Evolutionary conservation across 2,113 vertebrate species (phyloP).

Genomic region (Falco punctatus): DNA sequence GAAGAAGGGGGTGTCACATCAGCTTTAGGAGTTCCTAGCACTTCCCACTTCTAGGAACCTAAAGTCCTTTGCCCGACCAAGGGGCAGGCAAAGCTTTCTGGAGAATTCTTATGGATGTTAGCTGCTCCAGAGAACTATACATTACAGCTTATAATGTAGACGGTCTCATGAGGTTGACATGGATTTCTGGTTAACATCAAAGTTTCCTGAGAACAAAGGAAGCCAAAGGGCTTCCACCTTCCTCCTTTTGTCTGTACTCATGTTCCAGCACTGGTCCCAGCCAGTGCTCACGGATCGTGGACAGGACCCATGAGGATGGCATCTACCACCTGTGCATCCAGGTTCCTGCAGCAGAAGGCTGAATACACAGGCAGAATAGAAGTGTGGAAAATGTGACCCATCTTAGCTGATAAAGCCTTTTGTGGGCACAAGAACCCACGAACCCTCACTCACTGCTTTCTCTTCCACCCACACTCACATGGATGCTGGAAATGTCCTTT

Average conservation of each 20-base stretch:
- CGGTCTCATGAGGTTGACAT: background rate
- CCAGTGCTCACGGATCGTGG: background rate
- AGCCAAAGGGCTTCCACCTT: background rate
- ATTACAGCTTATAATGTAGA: background rate
- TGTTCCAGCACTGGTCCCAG: background rate
- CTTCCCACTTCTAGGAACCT: background rate
- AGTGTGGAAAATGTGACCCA: background rate
- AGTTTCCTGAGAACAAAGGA: background rate
- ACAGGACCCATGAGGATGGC: background rate
- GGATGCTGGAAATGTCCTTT: background rate
- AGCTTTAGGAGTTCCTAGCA: background rate
- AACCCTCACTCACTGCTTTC: background rate
- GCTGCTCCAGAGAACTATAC: background rate
- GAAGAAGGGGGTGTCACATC: background rate
- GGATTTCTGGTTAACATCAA: background rate
- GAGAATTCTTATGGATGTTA: background rate
- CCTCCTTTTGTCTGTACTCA: background rate
- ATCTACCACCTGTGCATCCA: background rate
- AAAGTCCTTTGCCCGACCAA: background rate
- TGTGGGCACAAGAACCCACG: background rate
- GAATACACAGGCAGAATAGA: background rate
- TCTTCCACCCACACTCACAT: background rate
- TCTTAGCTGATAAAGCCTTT: background rate
- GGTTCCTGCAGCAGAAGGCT: accelerated
- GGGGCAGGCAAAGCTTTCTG: background rate